Percentiles rank a stretch among this genome's conserved stretches.
phyloP scores from a whole-genome alignment of 2,888 invertebrate genomes.

The Cosmia pyralina region DNA sequence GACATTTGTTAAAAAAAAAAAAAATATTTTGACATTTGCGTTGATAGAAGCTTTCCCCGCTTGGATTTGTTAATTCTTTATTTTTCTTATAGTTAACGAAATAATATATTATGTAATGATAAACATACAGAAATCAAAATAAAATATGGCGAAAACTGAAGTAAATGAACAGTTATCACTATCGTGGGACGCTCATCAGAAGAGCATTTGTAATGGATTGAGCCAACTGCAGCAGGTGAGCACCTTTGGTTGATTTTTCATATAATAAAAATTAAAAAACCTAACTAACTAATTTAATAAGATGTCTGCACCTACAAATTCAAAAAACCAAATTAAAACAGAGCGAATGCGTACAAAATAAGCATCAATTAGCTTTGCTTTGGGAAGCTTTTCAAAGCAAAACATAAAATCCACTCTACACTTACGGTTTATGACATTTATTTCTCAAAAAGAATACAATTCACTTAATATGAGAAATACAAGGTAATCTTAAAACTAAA shows the following conservation, averaged over 20 bases:
- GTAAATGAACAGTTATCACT: conserved; percentile 72
- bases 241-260: neutral
- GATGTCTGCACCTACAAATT: neutral
- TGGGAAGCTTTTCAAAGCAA: neutral
- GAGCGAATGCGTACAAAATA: no score
- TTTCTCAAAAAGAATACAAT: no score
- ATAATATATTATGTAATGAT: neutral
- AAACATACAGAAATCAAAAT: neutral
- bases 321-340: neutral
- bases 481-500: no score
- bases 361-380: neutral
- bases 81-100: neutral
- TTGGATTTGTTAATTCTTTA: neutral
- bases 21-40: no score
- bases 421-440: no score
- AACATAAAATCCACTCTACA: no score
- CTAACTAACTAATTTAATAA: neutral
- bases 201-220: conserved; percentile 80
- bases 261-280: neutral
- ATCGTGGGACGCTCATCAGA: conserved; percentile 79
- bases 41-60: no score
- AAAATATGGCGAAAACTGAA: conserved; percentile 67
- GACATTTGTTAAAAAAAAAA: no score
- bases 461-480: no score
- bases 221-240: conserved; percentile 80